These are phyloP conservation scores for Corythoichthys haematopterus DNA, from an alignment of 2,113 vertebrate species.

Conservation along the genomic window DNA sequence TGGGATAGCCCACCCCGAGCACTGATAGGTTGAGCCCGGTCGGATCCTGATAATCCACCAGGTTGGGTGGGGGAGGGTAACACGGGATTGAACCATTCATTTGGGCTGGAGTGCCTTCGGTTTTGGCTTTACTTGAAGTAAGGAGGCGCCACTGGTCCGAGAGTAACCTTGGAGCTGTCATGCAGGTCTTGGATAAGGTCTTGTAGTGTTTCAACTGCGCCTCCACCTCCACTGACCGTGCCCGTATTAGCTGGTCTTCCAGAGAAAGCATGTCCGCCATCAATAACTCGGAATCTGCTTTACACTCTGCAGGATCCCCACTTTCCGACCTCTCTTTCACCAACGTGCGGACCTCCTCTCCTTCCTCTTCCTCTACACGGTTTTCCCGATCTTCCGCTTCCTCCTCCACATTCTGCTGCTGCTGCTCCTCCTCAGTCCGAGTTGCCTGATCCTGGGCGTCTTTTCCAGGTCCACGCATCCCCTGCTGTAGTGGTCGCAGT, in stretches of 20 bases:
- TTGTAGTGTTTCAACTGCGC: constrained; percentile 79
- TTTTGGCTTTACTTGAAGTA: constrained; percentile 62
- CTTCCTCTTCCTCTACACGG: constrained; percentile 36
- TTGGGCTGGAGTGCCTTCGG: constrained; percentile 61
- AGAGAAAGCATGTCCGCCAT: constrained; percentile 80
- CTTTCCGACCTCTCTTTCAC: constrained; percentile 34
- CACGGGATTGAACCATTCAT: constrained; percentile 75
- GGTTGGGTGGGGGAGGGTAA: constrained; percentile 79
- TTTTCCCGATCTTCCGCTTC: constrained; percentile 66
- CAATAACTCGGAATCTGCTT: constrained; percentile 73
- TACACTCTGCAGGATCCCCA: constrained; percentile 42
- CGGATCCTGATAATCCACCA: constrained; percentile 80
- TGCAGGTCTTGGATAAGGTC: constrained; percentile 72
- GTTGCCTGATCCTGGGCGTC: constrained; percentile 55
- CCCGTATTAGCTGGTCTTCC: constrained; percentile 71
- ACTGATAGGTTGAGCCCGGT: constrained; percentile 85
- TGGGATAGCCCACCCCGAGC: constrained; percentile 85
- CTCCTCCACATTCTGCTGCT: constrained; percentile 39
- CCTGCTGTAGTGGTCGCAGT: constrained; percentile 75
- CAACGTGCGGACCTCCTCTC: constrained; percentile 21
- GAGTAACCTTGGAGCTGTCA: constrained; percentile 66
- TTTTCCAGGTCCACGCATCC: constrained; percentile 21
- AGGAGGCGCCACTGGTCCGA: constrained; percentile 83
- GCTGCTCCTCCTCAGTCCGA: constrained; percentile 51
- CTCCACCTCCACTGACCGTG: constrained; percentile 71